Evolutionary conservation across 2,113 vertebrate genomes (phyloP), one percentile per base, ranked within the genome.

Genomic region (Brienomyrus longianalis): DNA sequence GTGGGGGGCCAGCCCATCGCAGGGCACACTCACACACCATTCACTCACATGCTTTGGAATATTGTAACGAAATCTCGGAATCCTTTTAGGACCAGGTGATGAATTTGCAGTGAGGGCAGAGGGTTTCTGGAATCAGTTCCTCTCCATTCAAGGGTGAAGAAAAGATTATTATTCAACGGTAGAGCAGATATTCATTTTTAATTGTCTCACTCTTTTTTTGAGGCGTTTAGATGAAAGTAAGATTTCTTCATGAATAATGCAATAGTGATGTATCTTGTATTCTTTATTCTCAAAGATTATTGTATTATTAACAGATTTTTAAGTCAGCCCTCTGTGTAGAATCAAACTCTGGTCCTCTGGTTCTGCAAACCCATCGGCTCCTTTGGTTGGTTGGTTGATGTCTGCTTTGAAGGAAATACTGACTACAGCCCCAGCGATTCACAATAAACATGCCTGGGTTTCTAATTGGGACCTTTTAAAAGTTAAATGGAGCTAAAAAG

Each of bases 171-270:
- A 51, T 80, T 50, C 66, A 80, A 48, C 27, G 23, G 35, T 74
- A n/a, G 4, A 52, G 27, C 27, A 83, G 31, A 80, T 50, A 27
- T 47, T 50, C 35, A 19, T 87, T 87, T 86, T 87, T 86, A 31
- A 51, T 51, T 56, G 23, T 27, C 27, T 51, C 23, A 19, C 35
- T 17, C 77, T 74, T 31, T 51, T 31, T 88, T 77, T 77, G 6
- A 17, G 86, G 45, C 45, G 45, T 70, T 74, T 77, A 19, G n/a
- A 89, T 77, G 48, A 52, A 89, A 80, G 62, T 77, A 54, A 80
- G 62, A 88, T 74, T 17, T 23, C 70, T 89, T 48, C 66, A 89
- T 89, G 39, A 77, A 88, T 88, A 66, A 88, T 88, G 45, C 43
- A 88, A 74, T 21, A 27, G 27, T 51, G 77, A 80, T 17, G 35